A percentile compares a stretch with the other conserved stretches of the same genome.
Evolutionary conservation across 2,888 invertebrate genomes (phyloP).

Genomic region (Baccha elongata): DNA sequence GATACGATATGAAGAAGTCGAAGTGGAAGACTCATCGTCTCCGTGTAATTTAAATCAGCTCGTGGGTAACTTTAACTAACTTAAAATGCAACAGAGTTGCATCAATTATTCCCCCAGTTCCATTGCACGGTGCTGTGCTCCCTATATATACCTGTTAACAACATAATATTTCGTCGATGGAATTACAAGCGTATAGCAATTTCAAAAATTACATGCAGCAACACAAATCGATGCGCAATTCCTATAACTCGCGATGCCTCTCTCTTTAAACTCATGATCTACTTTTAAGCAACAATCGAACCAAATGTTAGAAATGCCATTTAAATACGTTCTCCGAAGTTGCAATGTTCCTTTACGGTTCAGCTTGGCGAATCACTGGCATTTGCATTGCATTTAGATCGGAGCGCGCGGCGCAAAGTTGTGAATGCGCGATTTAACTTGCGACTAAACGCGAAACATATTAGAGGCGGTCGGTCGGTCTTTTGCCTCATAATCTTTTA

Average conservation of each 20-base stretch:
- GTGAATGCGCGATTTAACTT: slow-evolving; percentile 56
- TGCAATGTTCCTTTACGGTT: slow-evolving; percentile 16
- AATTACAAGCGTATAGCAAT: slow-evolving; percentile 69
- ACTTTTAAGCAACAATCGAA: slow-evolving; percentile 62
- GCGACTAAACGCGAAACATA: slow-evolving; percentile 32
- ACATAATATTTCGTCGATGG: slow-evolving; percentile 50
- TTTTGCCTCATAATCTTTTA: slow-evolving; percentile 67
- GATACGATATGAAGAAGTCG: neutral
- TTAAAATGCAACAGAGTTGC: slow-evolving; percentile 32
- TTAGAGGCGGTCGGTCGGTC: slow-evolving; percentile 28
- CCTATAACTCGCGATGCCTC: slow-evolving; percentile 27
- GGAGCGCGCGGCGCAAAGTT: slow-evolving; percentile 5
- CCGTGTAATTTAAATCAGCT: slow-evolving; percentile 18
- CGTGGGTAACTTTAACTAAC: slow-evolving; percentile 11
- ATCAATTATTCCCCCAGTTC: slow-evolving; percentile 34
- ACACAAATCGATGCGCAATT: slow-evolving; percentile 71
- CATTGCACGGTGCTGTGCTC: slow-evolving; percentile 64
- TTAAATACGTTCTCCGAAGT: slow-evolving; percentile 15
- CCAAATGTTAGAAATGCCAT: slow-evolving; percentile 55
- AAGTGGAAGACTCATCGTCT: neutral
- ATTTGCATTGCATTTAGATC: slow-evolving; percentile 37
- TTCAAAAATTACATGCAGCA: slow-evolving; percentile 71
- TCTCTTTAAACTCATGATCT: slow-evolving; percentile 46
- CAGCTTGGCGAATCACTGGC: slow-evolving; percentile 51
- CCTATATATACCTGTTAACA: slow-evolving; percentile 3